Evolutionary conservation across 2,113 vertebrate genomes (phyloP), one percentile per base, ranked within the genome.

Genomic region (Corythaeola cristata): DNA sequence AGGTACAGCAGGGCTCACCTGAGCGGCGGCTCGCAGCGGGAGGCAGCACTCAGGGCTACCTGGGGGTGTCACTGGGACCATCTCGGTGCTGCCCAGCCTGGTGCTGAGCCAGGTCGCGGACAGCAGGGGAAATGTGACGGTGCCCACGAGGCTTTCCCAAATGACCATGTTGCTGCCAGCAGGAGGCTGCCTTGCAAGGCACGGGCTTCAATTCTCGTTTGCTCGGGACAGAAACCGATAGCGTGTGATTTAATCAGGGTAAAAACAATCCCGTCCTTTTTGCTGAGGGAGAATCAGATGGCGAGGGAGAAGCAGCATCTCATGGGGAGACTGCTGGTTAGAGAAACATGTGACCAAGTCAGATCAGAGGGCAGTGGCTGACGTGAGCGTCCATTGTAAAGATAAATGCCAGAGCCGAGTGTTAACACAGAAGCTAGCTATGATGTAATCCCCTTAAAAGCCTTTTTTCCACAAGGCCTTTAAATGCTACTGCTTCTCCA

Each of bases 371-470:
- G 94, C 88, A 77, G 72, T 28, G 41, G 75, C 88, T 96, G 95
- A 95, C 39, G 78, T 78, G 81, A 95, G 76, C 12, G 0, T 77
- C 66, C 80, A 83, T 95, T 96, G 80, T 93, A 23, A 96, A 95
- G 95, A 95, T 83, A 88, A 96, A 94, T 96, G 85, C 55, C 77
- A 87, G 88, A 83, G 75, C 58, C 2, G 6, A 88, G 73, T 49
- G 72, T 86, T 87, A 92, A 62, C 24, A n/a, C 77, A 92, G 92
- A 92, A 89, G 41, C 86, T 64, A 89, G 77, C 88, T 92, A 87
- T 97, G 95, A 97, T 93, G 90, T 96, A 94, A 97, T 94, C 88
- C 92, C 64, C 90, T 93, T 96, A 93, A 95, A 97, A 97, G 93
- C 92, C 45, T 89, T 90, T 96, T 94, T 89, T 56, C 83, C 58